Conservation (phyloP, 2,888 invertebrate genomes). For the Melinaea menophilus region DNA sequence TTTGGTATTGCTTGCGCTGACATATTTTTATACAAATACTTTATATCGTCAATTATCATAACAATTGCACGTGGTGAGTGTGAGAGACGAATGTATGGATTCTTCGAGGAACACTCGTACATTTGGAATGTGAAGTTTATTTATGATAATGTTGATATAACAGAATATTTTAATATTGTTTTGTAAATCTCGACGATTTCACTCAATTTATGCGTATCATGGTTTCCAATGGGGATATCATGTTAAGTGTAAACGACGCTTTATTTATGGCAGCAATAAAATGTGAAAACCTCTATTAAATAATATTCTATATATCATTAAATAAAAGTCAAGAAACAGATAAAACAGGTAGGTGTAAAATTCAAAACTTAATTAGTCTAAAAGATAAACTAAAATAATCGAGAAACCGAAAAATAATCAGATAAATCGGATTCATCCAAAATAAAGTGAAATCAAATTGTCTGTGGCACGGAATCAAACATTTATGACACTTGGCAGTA, state of each 20-base stretch:
- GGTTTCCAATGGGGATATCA: constrained; percentile 9
- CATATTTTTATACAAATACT: constrained; percentile 7
- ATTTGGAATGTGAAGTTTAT: constrained; percentile 40
- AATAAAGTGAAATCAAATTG: constrained; percentile 43
- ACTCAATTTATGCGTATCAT: constrained; percentile 24
- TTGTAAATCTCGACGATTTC: constrained; percentile 29
- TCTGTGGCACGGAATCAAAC: constrained; percentile 47
- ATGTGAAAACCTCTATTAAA: background rate
- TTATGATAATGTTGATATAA: constrained; percentile 38
- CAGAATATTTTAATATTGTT: constrained; percentile 38
- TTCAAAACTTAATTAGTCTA: too few relatives aligned
- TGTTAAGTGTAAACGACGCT: constrained; percentile 12
- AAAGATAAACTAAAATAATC: too few relatives aligned
- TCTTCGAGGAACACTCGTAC: constrained; percentile 32
- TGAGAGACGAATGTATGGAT: constrained; percentile 16
- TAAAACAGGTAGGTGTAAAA: background rate
- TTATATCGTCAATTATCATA: constrained; percentile 5
- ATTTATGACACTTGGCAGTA: constrained; percentile 53
- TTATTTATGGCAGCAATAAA: constrained; percentile 5
- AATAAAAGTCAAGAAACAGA: background rate
- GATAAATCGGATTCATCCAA: constrained; percentile 31
- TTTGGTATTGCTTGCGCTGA: constrained; percentile 1
- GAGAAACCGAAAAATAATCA: background rate
- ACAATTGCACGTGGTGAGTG: constrained; percentile 4
- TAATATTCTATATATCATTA: background rate